phyloP scores from a whole-genome alignment of 2,888 invertebrate species.

The Limnephilus marmoratus region DNA sequence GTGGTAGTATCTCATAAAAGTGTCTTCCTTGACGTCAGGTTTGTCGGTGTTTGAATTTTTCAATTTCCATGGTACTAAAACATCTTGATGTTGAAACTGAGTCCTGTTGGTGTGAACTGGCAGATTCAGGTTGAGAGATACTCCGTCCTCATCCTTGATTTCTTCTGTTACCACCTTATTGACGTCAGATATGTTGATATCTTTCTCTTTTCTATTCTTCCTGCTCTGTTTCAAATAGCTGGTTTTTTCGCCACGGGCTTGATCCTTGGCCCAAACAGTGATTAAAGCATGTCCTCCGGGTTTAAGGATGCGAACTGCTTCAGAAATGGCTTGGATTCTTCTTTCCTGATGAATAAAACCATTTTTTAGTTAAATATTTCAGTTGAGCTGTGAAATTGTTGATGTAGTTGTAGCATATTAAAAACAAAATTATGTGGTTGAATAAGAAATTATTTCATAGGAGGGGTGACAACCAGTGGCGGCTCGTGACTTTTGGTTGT shows the following conservation, averaged over 20 bases:
- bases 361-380: not conserved
- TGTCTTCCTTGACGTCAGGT: slow-evolving; percentile 72
- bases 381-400: not conserved
- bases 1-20: slow-evolving; percentile 92
- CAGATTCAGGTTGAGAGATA: slow-evolving; percentile 71
- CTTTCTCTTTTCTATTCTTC: slow-evolving; percentile 72
- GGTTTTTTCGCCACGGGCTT: slow-evolving; percentile 82
- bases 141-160: slow-evolving; percentile 56
- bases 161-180: slow-evolving; percentile 68
- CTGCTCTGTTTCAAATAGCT: slow-evolving; percentile 83
- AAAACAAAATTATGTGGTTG: no score
- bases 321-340: slow-evolving; percentile 84
- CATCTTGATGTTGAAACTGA: slow-evolving; percentile 91
- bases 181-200: slow-evolving; percentile 67
- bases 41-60: slow-evolving; percentile 72
- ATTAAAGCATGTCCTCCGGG: slow-evolving; percentile 87
- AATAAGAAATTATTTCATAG: no score
- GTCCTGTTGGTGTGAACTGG: slow-evolving; percentile 95
- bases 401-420: no score
- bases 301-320: slow-evolving; percentile 86
- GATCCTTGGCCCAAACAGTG: slow-evolving; percentile 98
- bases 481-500: no score
- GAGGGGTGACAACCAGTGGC: no score
- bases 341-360: slow-evolving; percentile 77
- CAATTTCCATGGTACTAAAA: slow-evolving; percentile 97